Conservation (phyloP, 2,888 invertebrate genomes). For the Tetranychus truncatus region DNA sequence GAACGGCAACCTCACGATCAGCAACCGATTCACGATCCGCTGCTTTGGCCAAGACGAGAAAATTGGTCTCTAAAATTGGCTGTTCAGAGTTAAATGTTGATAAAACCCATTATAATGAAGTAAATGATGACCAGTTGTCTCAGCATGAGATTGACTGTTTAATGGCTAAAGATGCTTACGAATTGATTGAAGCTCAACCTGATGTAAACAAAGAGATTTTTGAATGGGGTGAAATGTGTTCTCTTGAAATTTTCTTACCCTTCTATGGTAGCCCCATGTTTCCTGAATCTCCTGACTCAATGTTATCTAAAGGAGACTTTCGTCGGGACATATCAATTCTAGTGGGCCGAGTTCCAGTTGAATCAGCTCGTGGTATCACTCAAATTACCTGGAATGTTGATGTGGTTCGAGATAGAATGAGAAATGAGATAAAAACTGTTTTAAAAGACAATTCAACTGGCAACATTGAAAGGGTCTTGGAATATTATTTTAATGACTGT, state of each 20-base stretch:
- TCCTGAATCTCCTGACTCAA: neutral
- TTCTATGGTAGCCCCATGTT: neutral
- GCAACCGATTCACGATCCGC: neutral
- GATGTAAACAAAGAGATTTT: neutral
- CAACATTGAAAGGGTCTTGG: neutral
- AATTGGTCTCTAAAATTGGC: neutral
- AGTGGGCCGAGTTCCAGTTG: constrained; percentile 2
- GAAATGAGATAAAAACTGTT: neutral
- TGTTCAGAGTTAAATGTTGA: neutral
- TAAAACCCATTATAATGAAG: too few species aligned
- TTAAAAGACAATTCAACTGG: neutral
- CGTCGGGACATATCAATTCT: neutral
- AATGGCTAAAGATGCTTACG: neutral
- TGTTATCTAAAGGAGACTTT: neutral
- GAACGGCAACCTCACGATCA: constrained; percentile 6
- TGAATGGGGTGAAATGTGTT: neutral
- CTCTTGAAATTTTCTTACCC: neutral
- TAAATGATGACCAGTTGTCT: neutral
- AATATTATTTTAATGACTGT: neutral
- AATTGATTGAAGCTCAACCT: constrained; percentile 1
- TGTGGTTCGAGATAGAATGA: neutral
- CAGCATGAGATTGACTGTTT: neutral
- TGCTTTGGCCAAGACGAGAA: neutral
- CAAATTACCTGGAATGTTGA: neutral
- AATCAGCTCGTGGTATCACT: neutral